Percentiles rank a stretch among this genome's conserved stretches.
Evolutionary conservation across 92 coral and sea anemone genomes (phyloP).

Genomic region (Palythoa caribaeorum): DNA sequence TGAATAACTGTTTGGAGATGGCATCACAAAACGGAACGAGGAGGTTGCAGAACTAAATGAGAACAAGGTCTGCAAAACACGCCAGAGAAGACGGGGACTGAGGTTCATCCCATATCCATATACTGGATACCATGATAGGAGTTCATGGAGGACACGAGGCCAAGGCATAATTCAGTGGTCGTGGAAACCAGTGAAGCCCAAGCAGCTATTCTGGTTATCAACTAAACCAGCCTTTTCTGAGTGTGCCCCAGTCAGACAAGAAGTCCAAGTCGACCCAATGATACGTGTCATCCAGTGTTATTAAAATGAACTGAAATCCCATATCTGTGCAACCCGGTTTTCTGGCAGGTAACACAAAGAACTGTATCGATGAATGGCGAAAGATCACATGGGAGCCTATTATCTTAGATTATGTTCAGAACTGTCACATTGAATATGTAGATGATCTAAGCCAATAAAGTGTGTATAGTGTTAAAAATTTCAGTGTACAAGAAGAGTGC

Average conservation of each 20-base stretch:
- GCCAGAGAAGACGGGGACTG: slow-evolving; percentile 34
- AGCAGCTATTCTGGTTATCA: slow-evolving; percentile 23
- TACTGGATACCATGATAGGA: slow-evolving; percentile 26
- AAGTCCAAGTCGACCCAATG: slow-evolving; percentile 38
- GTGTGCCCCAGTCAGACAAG: slow-evolving; percentile 55
- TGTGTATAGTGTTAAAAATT: slow-evolving; percentile 27
- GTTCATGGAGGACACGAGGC: slow-evolving; percentile 26
- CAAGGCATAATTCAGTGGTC: slow-evolving; percentile 3
- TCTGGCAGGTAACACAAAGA: slow-evolving; percentile 59
- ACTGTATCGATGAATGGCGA: slow-evolving; percentile 45
- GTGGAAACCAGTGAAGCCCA: slow-evolving; percentile 8
- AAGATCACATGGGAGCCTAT: slow-evolving; percentile 53
- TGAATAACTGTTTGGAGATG: slow-evolving; percentile 65
- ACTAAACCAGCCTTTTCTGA: slow-evolving; percentile 43
- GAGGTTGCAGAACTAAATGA: slow-evolving; percentile 60
- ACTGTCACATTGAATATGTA: slow-evolving; percentile 57
- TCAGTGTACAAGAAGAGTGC: slow-evolving; percentile 32
- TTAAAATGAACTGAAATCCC: background rate
- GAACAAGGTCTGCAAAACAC: slow-evolving; percentile 57
- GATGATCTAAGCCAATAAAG: slow-evolving; percentile 57
- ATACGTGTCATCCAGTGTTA: slow-evolving; percentile 30
- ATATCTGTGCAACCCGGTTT: slow-evolving; percentile 44
- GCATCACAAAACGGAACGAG: slow-evolving; percentile 62
- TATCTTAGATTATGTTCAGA: slow-evolving; percentile 54
- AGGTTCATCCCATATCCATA: slow-evolving; percentile 30